phyloP scores from a whole-genome alignment of 2,113 vertebrate species.

The Epinephelus moara region DNA sequence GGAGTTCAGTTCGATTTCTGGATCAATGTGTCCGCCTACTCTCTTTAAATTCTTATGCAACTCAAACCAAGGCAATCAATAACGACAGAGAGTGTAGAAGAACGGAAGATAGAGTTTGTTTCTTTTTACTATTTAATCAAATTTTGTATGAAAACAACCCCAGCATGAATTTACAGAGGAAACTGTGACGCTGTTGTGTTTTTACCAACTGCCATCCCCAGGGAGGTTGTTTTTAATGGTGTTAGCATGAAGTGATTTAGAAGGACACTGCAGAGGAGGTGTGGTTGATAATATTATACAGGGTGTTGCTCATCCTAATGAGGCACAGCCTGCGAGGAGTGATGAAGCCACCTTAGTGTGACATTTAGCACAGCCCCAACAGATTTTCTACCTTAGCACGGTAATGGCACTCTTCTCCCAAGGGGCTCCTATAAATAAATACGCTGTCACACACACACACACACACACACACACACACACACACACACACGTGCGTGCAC shows the following conservation, averaged over 20 bases:
- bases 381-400: conserved; percentile 62
- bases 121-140: not conserved
- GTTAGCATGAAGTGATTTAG: conserved; percentile 22
- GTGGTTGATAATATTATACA: conserved; percentile 42
- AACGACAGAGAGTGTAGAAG: conserved; percentile 11
- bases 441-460: conserved; percentile 42
- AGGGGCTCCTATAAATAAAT: conserved; percentile 75
- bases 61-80: conserved; percentile 45
- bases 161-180: not conserved
- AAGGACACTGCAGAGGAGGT: conserved; percentile 16
- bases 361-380: conserved; percentile 47
- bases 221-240: conserved; percentile 7
- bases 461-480: conserved; percentile 8
- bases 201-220: not conserved
- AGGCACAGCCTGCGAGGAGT: conserved; percentile 37
- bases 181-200: not conserved
- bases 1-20: conserved; percentile 61
- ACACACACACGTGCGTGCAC: not conserved
- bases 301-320: conserved; percentile 56
- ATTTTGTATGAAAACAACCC: conserved; percentile 2
- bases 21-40: conserved; percentile 65
- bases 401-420: conserved; percentile 68
- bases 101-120: not conserved
- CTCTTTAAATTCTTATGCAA: conserved; percentile 30
- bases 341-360: conserved; percentile 52